Evolutionary conservation across 2,888 invertebrate species (phyloP), one percentile per base, ranked within the genome.

Genomic region (Aleiodes testaceus): DNA sequence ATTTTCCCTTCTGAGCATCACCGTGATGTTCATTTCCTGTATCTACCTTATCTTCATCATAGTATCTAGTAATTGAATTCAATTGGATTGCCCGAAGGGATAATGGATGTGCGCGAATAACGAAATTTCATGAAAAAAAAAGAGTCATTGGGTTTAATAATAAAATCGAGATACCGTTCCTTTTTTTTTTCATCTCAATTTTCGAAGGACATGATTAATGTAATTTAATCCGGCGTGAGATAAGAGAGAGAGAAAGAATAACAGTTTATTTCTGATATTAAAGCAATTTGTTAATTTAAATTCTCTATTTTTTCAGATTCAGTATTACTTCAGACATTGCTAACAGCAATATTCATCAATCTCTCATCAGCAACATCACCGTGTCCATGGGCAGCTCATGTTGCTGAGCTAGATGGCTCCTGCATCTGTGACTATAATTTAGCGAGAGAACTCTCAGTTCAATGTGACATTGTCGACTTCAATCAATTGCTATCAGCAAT

Each of bases 401-500:
- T 93, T 22, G 89, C 91, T 61, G 93, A 93, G 72, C 90, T 97
- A 73, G 95, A 95, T 83, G 91, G 94, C 63, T 92, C 95, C 55
- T 97, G 97, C 87, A 91, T 96, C 73, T 97, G 97, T 88, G 95
- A 96, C 74, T 93, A 93, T 87, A 96, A 96, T 86, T 89, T 95
- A 74, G 95, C 94, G 52, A 91, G 92, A 79, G 95, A 96, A 85
- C 89, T 97, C 12, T 95, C 95, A 42, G 94, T 97, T 76, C 96
- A 97, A 88, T 97, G 96, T 88, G 95, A 96, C 88, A 94, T 95
- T 91, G 95, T 96, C 72, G 93, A 95, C 82, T 95, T 95, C 86
- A 88, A 91, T 55, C 90, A 91, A 76, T 89, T 97, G n/a, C 86
- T 96, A 79, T 88, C 91, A 70, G 93, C 95, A 30, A 89, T 95